Evolutionary conservation across 64 coral and sea anemone species (phyloP), one percentile per base, ranked within the genome.

Genomic region (Acropora yongei): DNA sequence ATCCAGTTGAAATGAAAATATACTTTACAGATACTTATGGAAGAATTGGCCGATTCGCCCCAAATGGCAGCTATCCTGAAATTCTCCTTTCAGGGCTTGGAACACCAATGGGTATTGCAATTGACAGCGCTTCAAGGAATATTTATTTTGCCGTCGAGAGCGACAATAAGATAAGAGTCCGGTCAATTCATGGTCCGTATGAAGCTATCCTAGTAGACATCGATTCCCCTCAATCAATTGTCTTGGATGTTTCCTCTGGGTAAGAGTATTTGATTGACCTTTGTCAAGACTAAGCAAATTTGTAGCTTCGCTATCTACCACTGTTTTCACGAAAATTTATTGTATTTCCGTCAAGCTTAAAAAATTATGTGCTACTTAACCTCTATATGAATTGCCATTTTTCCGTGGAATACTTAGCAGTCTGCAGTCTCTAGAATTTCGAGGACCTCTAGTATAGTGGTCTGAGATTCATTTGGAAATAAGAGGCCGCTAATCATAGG

Each of bases 81-180:
- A 9, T 46, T 13, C 17, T 91, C 44, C 42, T 84, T 11, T 17
- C n/a, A 40, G 74, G 90, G 6, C 3, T 41, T 51, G 18, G 45
- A 3, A 16, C 8, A 30, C 80, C 90, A 47, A 72, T 57, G 55
- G 90, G 90, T 3, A 72, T 76, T 91, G 90, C 14, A 17, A 63
- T 91, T 40, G 89, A 91, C 49, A 39, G 44, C 57, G 45, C 85
- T 66, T 80, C 80, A 74, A 81, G 90, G 69, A 91, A 91, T 39
- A 63, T 91, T 18, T 91, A 91, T 41, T 75, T 81, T 42, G 80
- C 65, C n/a, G 82, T 71, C 18, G 16, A 17, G 5, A 20, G 10
- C 10, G 44, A 46, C 7, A 42, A 49, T 9, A 82, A 68, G 6
- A 77, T 91, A 2, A 75, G 51, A 61, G 72, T 91, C 46, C n/a